These are phyloP conservation scores for Tridacna gigas DNA, from an alignment of 2,888 invertebrate genomes.

Conservation along the genomic window DNA sequence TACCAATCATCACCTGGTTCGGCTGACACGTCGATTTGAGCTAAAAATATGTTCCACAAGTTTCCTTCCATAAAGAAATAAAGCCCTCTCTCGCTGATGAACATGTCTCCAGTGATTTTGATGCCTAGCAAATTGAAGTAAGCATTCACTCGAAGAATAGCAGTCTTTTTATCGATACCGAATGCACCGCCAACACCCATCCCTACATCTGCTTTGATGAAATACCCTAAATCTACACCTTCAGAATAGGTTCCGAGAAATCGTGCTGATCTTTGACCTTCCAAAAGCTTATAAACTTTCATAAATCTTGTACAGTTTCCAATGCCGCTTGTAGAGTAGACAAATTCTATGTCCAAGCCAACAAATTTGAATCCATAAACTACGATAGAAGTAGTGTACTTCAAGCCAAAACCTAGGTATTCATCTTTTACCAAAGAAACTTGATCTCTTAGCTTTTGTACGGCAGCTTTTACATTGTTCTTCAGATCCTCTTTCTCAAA, in stretches of 20 bases:
- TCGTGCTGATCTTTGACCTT: conserved; percentile 45
- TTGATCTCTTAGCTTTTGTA: conserved; percentile 2
- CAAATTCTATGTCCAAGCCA: conserved; percentile 54
- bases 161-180: neutral
- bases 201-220: conserved; percentile 27
- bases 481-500: conserved; percentile 22
- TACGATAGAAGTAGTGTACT: conserved; percentile 15
- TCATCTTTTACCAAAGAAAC: neutral
- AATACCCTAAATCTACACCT: conserved; percentile 15
- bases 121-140: conserved; percentile 38
- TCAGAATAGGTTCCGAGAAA: conserved; percentile 25
- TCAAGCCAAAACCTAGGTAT: conserved; percentile 46
- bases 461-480: neutral
- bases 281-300: conserved; percentile 35
- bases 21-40: conserved; percentile 41
- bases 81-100: conserved; percentile 35
- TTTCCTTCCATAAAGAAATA: conserved; percentile 45
- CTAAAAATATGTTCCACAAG: conserved; percentile 52
- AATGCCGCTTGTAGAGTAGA: conserved; percentile 37
- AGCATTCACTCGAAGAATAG: conserved; percentile 31
- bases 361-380: conserved; percentile 33
- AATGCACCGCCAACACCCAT: conserved; percentile 37
- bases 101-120: conserved; percentile 24
- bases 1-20: conserved; percentile 46
- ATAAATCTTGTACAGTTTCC: conserved; percentile 48